A percentile compares a stretch with the other conserved stretches of the same genome.
Conservation (phyloP, 2,113 vertebrate species). For the Scatophagus argus region DNA sequence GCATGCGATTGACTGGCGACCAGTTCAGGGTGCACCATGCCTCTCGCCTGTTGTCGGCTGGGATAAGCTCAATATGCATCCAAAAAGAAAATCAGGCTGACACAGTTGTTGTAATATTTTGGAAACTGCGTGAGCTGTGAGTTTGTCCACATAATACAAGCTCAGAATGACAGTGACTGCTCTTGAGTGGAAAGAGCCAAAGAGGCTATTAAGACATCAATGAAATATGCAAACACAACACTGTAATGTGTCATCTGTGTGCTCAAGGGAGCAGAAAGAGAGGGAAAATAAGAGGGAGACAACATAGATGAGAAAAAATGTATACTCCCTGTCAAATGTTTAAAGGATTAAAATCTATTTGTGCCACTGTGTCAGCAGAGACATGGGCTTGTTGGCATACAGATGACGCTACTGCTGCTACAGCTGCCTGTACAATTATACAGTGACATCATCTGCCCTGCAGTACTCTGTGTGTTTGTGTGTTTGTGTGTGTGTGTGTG, state of each 20-base stretch:
- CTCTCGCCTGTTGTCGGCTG: no score
- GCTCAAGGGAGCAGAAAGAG: constrained; percentile 1
- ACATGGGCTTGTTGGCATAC: constrained; percentile 12
- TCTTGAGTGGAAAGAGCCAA: constrained; percentile 1
- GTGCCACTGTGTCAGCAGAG: constrained; percentile 27
- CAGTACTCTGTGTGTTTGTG: constrained; percentile 7
- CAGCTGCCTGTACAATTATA: constrained; percentile 38
- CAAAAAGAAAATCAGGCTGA: not conserved
- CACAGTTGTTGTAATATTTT: not conserved
- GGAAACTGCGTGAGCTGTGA: not conserved
- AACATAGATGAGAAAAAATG: constrained; percentile 16
- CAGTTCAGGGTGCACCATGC: no score
- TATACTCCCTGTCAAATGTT: constrained; percentile 26
- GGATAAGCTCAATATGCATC: no score
- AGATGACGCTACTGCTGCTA: constrained; percentile 20
- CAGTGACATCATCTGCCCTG: constrained; percentile 53
- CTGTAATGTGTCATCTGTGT: constrained; percentile 2
- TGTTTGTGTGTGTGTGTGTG: constrained; percentile 14
- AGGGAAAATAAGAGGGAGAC: not conserved
- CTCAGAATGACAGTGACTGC: constrained; percentile 24
- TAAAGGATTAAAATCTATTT: constrained; percentile 35
- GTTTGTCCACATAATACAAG: not conserved
- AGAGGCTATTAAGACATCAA: constrained; percentile 31
- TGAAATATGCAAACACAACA: constrained; percentile 28
- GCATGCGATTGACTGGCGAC: no score